Base-by-base conservation (phyloP, 2,797 vertebrate genomes). In the Buphagus erythrorhynchus region DNA sequence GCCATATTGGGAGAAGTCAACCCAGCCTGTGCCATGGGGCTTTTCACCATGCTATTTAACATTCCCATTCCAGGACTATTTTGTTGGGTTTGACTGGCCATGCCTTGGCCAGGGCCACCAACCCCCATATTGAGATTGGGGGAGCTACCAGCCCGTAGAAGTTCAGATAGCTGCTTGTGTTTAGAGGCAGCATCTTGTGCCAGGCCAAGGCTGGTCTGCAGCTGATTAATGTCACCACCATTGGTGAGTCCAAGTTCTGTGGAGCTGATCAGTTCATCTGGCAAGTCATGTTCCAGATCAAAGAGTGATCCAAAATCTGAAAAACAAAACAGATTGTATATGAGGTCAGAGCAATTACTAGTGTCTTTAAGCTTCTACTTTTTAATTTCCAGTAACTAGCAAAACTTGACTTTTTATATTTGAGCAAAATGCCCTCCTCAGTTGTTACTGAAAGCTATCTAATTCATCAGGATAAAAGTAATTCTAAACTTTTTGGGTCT, bases 161-260 rank as follows among this genome's bases (percentile, higher is more conserved):
- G 98, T 97, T 99, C 99, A 58, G 99, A 99, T 45, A 99, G 98
- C 95, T 99, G 99, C 98, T 99, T 99, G 98, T 99, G 99, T 98
- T 99, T 99, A 79, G 99, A 98, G 58, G 99, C 99, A 52, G 99
- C 99, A 97, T 99, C 99, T 97, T 99, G 99, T 62, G 98, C 98
- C 72, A 98, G 98, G 71, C 98, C 98, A 83, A 99, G 98, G 96
- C 98, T 99, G 95, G 98, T 98, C 92, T 99, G 99, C 95, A 99
- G 98, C 93, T 99, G 99, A 97, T 97, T 98, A 96, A 99, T 98
- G 96, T 99, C 99, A 94, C 98, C 98, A 89, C 99, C 99, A 40
- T 99, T 99, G 93, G 98, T 98, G 94, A 99, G 98, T 68, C 99
- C 99, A 97, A 99, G 97, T 95, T 99, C 99, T 4, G 99, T 98